Conservation (phyloP, 2,113 vertebrate species). For the Sinocyclocheilus rhinocerous region DNA sequence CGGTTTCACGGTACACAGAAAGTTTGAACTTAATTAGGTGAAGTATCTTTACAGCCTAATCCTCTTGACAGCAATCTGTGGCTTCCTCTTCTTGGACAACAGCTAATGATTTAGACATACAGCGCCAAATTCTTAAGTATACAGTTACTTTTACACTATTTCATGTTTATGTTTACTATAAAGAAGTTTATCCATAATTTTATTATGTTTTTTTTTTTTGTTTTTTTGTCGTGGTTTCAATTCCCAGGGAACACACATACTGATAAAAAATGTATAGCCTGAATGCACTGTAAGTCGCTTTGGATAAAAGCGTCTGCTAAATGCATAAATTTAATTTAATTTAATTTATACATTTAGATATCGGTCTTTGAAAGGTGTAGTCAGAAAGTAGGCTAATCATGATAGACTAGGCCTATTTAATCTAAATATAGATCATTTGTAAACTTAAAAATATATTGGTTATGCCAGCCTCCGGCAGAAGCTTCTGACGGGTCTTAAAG, state of each 20-base stretch:
- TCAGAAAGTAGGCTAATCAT: not conserved
- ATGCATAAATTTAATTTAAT: no score
- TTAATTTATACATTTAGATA: not conserved
- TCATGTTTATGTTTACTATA: not conserved
- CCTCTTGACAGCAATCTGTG: slow-evolving; percentile 37
- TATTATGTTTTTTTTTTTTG: no score
- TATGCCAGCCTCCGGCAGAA: not conserved
- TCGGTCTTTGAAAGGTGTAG: not conserved
- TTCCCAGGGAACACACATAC: no score
- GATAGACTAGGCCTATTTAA: not conserved
- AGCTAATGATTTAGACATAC: not conserved
- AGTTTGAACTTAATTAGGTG: not conserved
- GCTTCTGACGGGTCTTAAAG: not conserved
- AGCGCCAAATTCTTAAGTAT: not conserved
- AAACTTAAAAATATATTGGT: not conserved
- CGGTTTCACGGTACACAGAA: slow-evolving; percentile 4
- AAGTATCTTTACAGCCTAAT: slow-evolving; percentile 18
- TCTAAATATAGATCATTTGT: not conserved
- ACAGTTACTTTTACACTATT: not conserved
- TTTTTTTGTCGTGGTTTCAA: no score
- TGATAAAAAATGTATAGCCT: no score
- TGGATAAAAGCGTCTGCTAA: no score
- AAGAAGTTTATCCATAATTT: not conserved
- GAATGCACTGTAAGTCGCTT: no score
- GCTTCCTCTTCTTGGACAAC: not conserved